Percentiles rank a stretch among this genome's conserved stretches.
phyloP scores from a whole-genome alignment of 2,797 vertebrate species.

The Cryptoprocta ferox region DNA sequence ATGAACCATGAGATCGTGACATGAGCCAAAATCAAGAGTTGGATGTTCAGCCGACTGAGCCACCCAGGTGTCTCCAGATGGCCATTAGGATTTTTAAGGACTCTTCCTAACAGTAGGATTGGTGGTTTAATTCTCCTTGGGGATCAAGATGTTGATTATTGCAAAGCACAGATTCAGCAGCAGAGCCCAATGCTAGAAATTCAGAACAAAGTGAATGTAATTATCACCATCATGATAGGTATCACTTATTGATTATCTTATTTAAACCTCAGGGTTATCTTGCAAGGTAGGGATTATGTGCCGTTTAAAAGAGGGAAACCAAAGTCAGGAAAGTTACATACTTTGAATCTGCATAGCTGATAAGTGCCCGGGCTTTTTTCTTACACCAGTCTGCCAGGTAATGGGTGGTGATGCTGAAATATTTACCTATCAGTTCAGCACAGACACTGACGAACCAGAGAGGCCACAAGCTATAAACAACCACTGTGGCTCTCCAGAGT shows the following conservation, averaged over 20 bases:
- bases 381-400: not conserved
- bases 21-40: not conserved
- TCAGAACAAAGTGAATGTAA: not conserved
- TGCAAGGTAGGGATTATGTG: not conserved
- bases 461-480: not conserved
- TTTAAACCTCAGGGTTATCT: not conserved
- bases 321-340: not conserved
- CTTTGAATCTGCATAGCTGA: not conserved
- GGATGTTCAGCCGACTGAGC: not conserved
- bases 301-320: not conserved
- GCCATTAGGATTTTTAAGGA: not conserved
- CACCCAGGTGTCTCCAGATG: not conserved
- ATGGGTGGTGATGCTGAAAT: not conserved
- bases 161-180: not conserved
- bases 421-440: not conserved
- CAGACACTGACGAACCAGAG: not conserved
- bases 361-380: not conserved
- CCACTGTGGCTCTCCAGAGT: accelerated
- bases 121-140: not conserved
- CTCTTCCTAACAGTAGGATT: not conserved
- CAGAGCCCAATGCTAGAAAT: not conserved
- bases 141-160: not conserved
- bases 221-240: not conserved
- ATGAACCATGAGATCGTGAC: not conserved
- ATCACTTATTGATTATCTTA: not conserved